Evolutionary conservation across 2,888 invertebrate species (phyloP), one percentile per base, ranked within the genome.

Genomic region (Oscheius sp.): DNA sequence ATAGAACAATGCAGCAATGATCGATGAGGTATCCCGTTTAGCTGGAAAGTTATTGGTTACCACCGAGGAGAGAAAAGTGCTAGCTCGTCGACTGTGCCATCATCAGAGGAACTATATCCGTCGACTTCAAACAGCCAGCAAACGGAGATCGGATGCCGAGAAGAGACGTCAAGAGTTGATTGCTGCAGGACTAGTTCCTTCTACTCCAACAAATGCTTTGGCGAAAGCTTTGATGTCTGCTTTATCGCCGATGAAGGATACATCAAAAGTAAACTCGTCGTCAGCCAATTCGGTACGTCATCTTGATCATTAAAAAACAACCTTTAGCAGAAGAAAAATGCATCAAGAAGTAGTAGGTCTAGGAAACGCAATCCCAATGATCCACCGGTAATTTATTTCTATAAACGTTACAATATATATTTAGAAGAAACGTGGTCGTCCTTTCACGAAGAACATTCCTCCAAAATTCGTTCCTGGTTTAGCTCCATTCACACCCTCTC

Each of bases 31-130:
- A n/a, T 45, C 67, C 0, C 59, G 67, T 0, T n/a, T 67, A 24
- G 47, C 57, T 1, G 33, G 49, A 14, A 54, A 59, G 6, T n/a
- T 67, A 14, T 9, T 51, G 32, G 59, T 59, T 3, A 32, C 44
- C 3, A 59, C 22, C 36, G 67, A 67, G 32, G 67, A 67, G 24
- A 30, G 67, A 59, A 67, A 67, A 49, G 26, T 67, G 0, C 36
- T 67, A 2, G 57, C 67, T 61, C 59, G 67, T 2, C 45, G 67
- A 33, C 32, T 67, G 28, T 67, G 67, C 47, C 67, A 67, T 22
- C 67, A 67, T 33, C 33, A 59, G 6, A 54, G 67, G 9, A 67
- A 67, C 26, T 67, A 67, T 38, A 67, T 67, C 28, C 44, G 67
- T 9, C 47, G 67, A 12, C 61, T 67, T 3, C 67, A 67, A 36